A percentile compares a stretch with the other conserved stretches of the same genome.
phyloP scores from a whole-genome alignment of 2,888 invertebrate species.

The Agrochola lota region DNA sequence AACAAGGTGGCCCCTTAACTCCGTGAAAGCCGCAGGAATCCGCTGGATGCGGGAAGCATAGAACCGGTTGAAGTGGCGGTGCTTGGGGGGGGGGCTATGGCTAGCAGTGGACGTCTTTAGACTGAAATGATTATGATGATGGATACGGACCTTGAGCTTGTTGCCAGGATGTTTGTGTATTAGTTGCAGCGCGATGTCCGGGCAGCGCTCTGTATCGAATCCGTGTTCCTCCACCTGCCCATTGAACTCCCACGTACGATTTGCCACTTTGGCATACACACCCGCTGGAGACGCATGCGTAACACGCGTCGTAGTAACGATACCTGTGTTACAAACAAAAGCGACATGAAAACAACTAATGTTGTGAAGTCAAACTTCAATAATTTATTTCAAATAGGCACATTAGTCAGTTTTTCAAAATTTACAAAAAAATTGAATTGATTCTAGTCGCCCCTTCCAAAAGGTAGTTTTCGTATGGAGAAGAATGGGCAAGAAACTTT shows the following conservation, averaged over 20 bases:
- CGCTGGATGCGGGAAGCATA: background rate
- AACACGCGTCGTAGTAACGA: conserved; percentile 94
- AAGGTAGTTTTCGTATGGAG: too few relatives aligned
- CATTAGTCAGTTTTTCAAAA: too few relatives aligned
- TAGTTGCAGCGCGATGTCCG: conserved; percentile 94
- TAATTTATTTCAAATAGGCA: too few relatives aligned
- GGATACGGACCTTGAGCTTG: conserved; percentile 90
- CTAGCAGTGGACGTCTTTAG: background rate
- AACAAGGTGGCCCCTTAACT: background rate
- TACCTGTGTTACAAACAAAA: conserved; percentile 77
- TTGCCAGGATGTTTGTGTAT: conserved; percentile 91
- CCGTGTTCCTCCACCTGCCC: conserved; percentile 82
- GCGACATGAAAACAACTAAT: background rate
- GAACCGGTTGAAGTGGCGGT: background rate
- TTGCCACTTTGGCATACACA: conserved; percentile 92
- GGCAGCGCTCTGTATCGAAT: conserved; percentile 87
- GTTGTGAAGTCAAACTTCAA: too few relatives aligned
- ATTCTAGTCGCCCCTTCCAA: too few relatives aligned
- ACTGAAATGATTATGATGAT: background rate
- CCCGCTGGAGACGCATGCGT: conserved; percentile 95
- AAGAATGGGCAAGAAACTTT: too few relatives aligned
- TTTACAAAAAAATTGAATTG: too few relatives aligned
- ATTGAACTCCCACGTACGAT: conserved; percentile 93
- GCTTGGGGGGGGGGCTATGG: background rate
- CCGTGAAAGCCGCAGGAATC: background rate